Evolutionary conservation across 2,888 invertebrate genomes (phyloP), one percentile per base, ranked within the genome.

Genomic region (Keiferia lycopersicella): DNA sequence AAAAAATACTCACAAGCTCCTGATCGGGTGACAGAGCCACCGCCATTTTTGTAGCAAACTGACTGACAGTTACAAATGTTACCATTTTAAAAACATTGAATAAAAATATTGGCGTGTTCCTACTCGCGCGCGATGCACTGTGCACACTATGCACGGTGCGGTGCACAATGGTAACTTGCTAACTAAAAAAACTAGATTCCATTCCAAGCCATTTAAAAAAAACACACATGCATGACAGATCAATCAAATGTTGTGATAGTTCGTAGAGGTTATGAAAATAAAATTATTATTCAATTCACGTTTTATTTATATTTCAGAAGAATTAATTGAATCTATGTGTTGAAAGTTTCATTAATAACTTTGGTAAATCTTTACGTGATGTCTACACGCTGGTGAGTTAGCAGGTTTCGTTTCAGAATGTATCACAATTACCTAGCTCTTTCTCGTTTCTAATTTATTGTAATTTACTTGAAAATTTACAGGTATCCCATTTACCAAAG

Each of bases 401-500:
- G 3, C 8, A n/a, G 26, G 6, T 6, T 41, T 53, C 14, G n/a
- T 62, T 53, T 6, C 11, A 51, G 8, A 16, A 18, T 18, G 22
- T 2, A 14, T 12, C 16, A 26, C n/a, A n/a, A n/a, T n/a, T n/a
- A n/a, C n/a, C n/a, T n/a, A n/a, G n/a, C n/a, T n/a, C n/a, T 11
- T 48, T 64, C 12, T 20, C 26, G 26, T 53, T 26, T 53, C 18
- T 50, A 10, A 10, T 16, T 50, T 8, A 50, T 6, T 50, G 2
- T 18, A 18, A 18, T 26, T 14, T 12, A 18, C 20, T 14, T 26
- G 16, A 16, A 26, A 11, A 6, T 18, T 83, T 90, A 58, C 74
- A 96, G 97, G 94, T 98, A 98, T 90, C 98, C 98, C 1, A 78
- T 98, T 41, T 98, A 97, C 86, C 96, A 96, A 85, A 94, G 94